Conservation (phyloP, 2,888 invertebrate genomes). For the Aporophyla nigra region DNA sequence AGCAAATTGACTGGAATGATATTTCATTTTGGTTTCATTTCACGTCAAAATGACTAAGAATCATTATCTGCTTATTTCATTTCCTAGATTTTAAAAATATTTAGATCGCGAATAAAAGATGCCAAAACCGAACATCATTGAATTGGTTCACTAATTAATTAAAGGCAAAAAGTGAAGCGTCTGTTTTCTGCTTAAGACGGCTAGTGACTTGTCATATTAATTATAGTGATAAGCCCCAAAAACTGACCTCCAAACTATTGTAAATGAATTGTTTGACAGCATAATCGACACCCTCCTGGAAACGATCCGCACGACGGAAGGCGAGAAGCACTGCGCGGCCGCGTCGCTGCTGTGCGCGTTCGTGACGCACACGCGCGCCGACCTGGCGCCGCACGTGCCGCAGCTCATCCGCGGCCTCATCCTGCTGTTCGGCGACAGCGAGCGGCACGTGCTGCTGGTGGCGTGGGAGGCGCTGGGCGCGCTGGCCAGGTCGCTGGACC, state of each 20-base stretch:
- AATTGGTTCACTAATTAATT: background rate
- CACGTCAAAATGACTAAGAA: background rate
- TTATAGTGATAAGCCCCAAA: background rate
- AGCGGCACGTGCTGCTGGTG: constrained; percentile 93
- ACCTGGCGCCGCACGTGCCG: constrained; percentile 96
- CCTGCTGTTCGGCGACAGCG: constrained; percentile 95
- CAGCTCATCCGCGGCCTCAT: constrained; percentile 97
- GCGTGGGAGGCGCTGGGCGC: constrained; percentile 97
- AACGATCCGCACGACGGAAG: constrained; percentile 79
- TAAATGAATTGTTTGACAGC: constrained; percentile 29
- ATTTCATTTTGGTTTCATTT: too few relatives aligned
- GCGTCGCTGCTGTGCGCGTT: constrained; percentile 97
- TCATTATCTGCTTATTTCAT: background rate
- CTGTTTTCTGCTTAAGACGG: background rate
- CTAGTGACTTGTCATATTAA: background rate
- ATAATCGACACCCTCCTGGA: constrained; percentile 77
- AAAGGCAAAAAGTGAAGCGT: background rate
- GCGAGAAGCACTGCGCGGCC: constrained; percentile 93
- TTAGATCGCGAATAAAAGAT: background rate
- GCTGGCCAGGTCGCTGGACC: constrained; percentile 96
- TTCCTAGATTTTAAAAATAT: background rate
- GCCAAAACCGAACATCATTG: background rate
- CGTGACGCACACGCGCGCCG: constrained; percentile 97
- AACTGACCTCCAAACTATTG: background rate
- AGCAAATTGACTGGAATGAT: too few relatives aligned